These are phyloP conservation scores for Gymnocephalus cernua DNA, from an alignment of 2,113 vertebrate genomes.

Conservation along the genomic window DNA sequence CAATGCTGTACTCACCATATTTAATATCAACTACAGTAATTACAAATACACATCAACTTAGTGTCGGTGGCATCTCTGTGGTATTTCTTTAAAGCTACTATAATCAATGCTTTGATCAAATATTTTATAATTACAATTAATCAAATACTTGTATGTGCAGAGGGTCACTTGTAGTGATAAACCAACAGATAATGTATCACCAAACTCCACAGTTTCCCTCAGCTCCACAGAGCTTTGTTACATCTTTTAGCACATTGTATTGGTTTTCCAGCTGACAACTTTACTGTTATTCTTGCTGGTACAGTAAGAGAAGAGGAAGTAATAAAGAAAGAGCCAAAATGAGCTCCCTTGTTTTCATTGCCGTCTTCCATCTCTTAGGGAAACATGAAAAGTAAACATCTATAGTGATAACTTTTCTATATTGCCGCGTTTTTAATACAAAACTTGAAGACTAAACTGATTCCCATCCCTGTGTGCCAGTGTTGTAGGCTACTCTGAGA, in stretches of 20 bases:
- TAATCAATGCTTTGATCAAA: not conserved
- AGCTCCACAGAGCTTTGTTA: too few relatives aligned
- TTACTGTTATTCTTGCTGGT: too few relatives aligned
- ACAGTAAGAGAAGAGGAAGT: too few relatives aligned
- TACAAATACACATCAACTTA: not conserved
- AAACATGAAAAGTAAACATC: slow-evolving; percentile 7
- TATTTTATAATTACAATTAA: not conserved
- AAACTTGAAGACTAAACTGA: not conserved
- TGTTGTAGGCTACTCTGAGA: slow-evolving; percentile 1
- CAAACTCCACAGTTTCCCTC: not conserved
- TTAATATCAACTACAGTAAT: not conserved
- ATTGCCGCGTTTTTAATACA: not conserved
- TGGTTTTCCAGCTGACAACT: too few relatives aligned
- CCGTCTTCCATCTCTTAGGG: not conserved
- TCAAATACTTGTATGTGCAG: not conserved
- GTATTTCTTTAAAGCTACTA: not conserved
- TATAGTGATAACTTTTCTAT: not conserved
- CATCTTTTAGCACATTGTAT: too few relatives aligned
- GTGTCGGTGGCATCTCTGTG: not conserved
- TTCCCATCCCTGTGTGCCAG: not conserved
- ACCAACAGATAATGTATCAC: not conserved
- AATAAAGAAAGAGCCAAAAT: not conserved
- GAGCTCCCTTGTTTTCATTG: not conserved
- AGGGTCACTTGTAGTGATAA: too few relatives aligned
- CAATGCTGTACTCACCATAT: not conserved